A percentile compares a stretch with the other conserved stretches of the same genome.
phyloP scores from a whole-genome alignment of 2,113 vertebrate genomes.

The Indicator indicator region DNA sequence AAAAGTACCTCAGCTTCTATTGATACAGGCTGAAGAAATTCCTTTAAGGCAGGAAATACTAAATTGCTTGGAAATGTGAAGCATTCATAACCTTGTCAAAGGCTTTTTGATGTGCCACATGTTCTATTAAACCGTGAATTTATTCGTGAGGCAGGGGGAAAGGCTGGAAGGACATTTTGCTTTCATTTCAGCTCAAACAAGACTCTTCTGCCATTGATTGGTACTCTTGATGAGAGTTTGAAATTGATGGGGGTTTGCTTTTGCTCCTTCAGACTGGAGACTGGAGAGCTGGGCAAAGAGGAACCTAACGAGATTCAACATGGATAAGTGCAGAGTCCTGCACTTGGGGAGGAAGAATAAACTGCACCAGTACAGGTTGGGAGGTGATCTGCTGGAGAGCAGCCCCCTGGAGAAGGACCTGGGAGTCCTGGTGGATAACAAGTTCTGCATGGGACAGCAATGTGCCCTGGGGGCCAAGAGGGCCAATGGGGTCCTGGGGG shows the following conservation, averaged over 20 bases:
- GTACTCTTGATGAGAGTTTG: neutral
- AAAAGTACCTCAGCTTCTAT: neutral
- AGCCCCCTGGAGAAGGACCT: no score
- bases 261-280: neutral
- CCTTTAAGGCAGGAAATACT: constrained; percentile 21
- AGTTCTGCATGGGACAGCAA: no score
- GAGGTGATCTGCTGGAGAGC: no score
- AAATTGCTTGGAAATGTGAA: constrained; percentile 29
- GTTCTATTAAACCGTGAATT: neutral
- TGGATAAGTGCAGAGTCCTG: no score
- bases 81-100: neutral
- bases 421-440: no score
- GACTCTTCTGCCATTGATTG: neutral
- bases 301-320: no score
- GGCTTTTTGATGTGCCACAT: constrained; percentile 50
- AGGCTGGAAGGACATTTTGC: neutral
- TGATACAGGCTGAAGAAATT: neutral
- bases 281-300: no score
- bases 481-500: no score
- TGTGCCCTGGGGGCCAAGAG: no score
- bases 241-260: neutral
- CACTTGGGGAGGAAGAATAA: no score
- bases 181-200: neutral
- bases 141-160: constrained; percentile 3
- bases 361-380: no score